Conservation (phyloP, 2,888 invertebrate species). For the Pachymerium ferrugineum region DNA sequence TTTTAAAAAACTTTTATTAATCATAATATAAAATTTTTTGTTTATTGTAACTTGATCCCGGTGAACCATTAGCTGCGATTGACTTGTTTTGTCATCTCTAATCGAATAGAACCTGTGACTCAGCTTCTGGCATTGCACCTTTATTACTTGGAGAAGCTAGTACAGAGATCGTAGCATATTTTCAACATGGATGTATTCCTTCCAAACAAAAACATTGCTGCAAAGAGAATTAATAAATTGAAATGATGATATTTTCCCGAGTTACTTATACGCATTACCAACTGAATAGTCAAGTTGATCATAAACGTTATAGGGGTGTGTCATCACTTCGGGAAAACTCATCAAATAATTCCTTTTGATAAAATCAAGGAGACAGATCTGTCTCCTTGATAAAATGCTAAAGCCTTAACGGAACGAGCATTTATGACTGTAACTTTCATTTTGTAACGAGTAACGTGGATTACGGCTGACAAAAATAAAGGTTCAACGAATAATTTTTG, state of each 20-base stretch:
- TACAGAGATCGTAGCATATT: slow-evolving; percentile 71
- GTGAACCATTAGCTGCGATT: slow-evolving; percentile 62
- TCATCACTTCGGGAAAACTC: neutral
- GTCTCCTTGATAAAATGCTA: no score
- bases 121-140: slow-evolving; percentile 45
- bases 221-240: slow-evolving; percentile 44
- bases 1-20: neutral
- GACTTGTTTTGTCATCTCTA: no score
- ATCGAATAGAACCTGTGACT: no score
- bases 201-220: slow-evolving; percentile 73
- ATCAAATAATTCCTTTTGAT: neutral
- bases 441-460: neutral
- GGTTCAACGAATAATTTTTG: no score
- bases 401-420: neutral
- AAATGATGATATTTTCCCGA: neutral
- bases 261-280: neutral
- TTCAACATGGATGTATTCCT: slow-evolving; percentile 61
- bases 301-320: neutral
- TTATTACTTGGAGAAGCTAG: slow-evolving; percentile 65
- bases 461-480: neutral
- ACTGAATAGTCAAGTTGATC: neutral
- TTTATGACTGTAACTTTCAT: neutral
- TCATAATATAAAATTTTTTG: no score
- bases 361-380: no score
- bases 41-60: slow-evolving; percentile 48